phyloP scores from a whole-genome alignment of 2,113 vertebrate genomes.

The Ahaetulla prasina region DNA sequence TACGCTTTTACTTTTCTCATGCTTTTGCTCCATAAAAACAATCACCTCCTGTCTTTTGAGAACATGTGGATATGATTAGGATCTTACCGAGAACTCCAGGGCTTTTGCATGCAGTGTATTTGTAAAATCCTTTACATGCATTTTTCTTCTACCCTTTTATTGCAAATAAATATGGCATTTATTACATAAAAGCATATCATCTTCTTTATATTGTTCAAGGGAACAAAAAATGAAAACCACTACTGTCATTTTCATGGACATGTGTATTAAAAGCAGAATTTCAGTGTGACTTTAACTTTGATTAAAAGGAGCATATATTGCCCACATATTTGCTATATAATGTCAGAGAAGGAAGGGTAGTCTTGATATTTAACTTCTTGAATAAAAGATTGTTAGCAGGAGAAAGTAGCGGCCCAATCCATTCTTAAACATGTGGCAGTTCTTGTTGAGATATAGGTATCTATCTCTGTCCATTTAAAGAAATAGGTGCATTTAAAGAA shows the following conservation, averaged over 20 bases:
- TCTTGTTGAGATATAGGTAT: no score
- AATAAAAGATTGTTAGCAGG: background rate
- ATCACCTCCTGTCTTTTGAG: background rate
- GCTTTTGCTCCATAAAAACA: background rate
- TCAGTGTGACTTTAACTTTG: background rate
- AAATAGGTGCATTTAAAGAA: background rate
- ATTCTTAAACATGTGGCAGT: background rate
- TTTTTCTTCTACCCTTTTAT: background rate
- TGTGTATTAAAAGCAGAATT: background rate
- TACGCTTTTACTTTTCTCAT: background rate
- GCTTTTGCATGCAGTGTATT: background rate
- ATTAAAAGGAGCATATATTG: background rate
- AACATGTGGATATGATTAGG: slow-evolving; percentile 21
- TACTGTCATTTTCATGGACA: slow-evolving; percentile 11
- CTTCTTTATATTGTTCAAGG: background rate
- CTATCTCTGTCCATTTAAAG: background rate
- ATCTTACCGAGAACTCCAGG: background rate
- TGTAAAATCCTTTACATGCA: slow-evolving; percentile 7
- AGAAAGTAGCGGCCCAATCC: background rate
- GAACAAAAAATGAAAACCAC: slow-evolving; percentile 2
- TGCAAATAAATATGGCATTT: background rate
- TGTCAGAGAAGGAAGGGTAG: background rate
- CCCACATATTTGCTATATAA: background rate
- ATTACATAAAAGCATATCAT: background rate
- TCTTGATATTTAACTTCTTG: background rate